Evolutionary conservation across 1,140 invertebrate species (phyloP), one percentile per base, ranked within the genome.

Genomic region (Trypoxylus dichotomus): DNA sequence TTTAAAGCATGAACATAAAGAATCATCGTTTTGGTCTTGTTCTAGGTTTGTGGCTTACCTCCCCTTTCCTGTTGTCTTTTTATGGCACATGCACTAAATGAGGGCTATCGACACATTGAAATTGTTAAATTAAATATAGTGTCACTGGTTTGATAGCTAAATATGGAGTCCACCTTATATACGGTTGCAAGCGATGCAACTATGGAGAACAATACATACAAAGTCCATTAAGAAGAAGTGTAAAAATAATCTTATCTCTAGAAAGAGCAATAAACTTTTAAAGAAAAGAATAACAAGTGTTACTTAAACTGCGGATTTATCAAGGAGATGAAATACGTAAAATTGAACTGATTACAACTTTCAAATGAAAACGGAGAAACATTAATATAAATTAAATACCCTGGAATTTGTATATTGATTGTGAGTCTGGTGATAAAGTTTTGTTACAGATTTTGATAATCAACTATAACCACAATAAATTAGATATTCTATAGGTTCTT

Each of bases 211-310:
- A 68, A 68, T 68, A 68, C 60, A 68, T 68, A 68, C 21, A 68
- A 68, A 68, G 27, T 68, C 60, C 60, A 68, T 68, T 68, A 68
- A 68, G 60, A 15, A 27, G 60, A 29, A 68, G 60, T 68, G 5
- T 68, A 68, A 68, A 68, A 68, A 29, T 29, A 24, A 68, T 21
- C 24, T 68, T 68, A 68, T 68, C 60, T 8, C 6, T 6, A 54
- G 19, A 15, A 15, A 54, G 19, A 1, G 19, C 47, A 54, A 54
- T 54, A n/a, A 15, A n/a, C 15, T 54, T n/a, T 19, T 19, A 7
- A n/a, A 54, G n/a, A 19, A 54, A 54, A 54, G 15, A 54, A 54
- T 54, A 54, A 54, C 32, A 37, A 37, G 32, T 37, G 32, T 2
- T 37, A 8, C 5, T 37, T 37, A 37, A 37, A n/a, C n/a, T n/a